Percentiles rank a stretch among this genome's conserved stretches.
Evolutionary conservation across 2,888 invertebrate species (phyloP).

Genomic region (Trichopria drosophilae): DNA sequence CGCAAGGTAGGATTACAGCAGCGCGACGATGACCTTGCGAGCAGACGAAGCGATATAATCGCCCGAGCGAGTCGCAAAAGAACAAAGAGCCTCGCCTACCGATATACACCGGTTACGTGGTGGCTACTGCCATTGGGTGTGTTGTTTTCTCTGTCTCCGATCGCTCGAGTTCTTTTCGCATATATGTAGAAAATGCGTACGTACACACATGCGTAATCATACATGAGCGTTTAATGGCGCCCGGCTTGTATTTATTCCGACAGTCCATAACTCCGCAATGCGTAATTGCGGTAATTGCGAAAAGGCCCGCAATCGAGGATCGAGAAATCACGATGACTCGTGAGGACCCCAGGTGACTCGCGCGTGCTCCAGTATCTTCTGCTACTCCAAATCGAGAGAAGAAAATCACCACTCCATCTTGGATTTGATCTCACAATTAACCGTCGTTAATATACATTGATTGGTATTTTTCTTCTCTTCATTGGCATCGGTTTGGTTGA

Average conservation of each 20-base stretch:
- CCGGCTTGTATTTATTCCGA: conserved; percentile 47
- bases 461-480: too few species aligned
- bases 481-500: too few species aligned
- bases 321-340: conserved; percentile 3
- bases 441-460: too few species aligned
- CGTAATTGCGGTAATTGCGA: conserved; percentile 47
- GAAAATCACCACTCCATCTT: too few species aligned
- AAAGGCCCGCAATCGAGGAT: conserved; percentile 31
- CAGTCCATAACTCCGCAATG: conserved; percentile 49
- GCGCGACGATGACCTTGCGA: conserved; percentile 35
- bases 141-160: conserved; percentile 12
- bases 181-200: conserved; percentile 7
- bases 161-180: conserved; percentile 11
- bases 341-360: too few species aligned
- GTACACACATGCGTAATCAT: conserved; percentile 4
- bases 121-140: conserved; percentile 27
- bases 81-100: conserved; percentile 37
- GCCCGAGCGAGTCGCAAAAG: conserved; percentile 35
- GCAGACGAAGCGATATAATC: conserved; percentile 37
- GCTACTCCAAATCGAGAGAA: too few species aligned
- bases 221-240: conserved; percentile 31
- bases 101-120: conserved; percentile 19
- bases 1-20: conserved; percentile 12
- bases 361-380: too few species aligned
- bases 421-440: too few species aligned